Evolutionary conservation across 1,140 invertebrate species (phyloP), one percentile per base, ranked within the genome.

Genomic region (Ephestia elutella): DNA sequence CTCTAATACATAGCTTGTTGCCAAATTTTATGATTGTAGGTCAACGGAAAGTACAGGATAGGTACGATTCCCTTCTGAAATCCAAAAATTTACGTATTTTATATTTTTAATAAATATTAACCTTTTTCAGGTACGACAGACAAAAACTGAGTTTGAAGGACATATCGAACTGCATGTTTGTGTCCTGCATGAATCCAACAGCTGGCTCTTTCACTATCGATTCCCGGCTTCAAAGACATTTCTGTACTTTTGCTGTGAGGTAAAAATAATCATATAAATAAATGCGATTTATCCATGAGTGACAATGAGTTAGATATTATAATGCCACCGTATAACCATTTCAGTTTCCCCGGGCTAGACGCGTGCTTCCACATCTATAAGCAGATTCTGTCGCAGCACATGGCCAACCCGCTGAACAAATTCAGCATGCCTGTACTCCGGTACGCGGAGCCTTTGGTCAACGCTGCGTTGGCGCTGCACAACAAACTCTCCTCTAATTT

Each of bases 121-220:
- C 2, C 2, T 59, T 54, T 75, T 71, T 32, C 62, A 96, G 92
- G 92, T 95, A 95, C 71, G 97, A 98, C 81, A 90, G 97, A 54
- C 89, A 91, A 17, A 97, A 97, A 73, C 89, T 99, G 32, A 91
- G 93, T 0, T 75, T 98, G 8, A 99, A 98, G 82, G 97, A 98
- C 67, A 97, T 99, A 60, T 93, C 95, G 58, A 97, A 98, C 79
- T 96, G 96, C 13, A 97, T 98, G 89, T 99, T 98, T 82, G 92
- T 98, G 9, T 95, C 96, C 5, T 96, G 95, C 77, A 98, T 99
- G 97, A 99, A 99, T 89, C 97, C 97, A 0, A 98, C 97, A 0
- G 95, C 97, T 19, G 97, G 97, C 25, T 97, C 95, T 65, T 98
- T 98, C 75, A 97, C 95, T 3, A 98, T 99, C 44, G 95, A 98